Evolutionary conservation across 2,888 invertebrate species (phyloP).

Genomic region (Bimastos eiseni): DNA sequence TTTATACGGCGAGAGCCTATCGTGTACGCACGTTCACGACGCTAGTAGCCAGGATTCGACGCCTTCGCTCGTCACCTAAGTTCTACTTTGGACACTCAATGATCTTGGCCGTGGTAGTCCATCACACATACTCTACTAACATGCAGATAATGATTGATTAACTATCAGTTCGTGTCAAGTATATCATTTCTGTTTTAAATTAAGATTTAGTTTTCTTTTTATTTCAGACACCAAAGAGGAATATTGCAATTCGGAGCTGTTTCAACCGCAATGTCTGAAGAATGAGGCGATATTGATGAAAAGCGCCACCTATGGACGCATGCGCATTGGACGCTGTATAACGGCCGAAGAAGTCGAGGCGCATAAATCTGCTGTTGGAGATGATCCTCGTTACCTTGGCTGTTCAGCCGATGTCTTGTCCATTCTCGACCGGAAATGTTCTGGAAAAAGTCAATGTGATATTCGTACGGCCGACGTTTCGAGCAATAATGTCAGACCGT

Average conservation of each 20-base stretch:
- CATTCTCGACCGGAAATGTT: conserved; percentile 28
- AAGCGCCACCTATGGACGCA: background rate
- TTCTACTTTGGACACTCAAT: no score
- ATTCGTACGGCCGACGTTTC: background rate
- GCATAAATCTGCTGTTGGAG: background rate
- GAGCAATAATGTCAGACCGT: background rate
- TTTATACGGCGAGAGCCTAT: no score
- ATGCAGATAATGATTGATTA: no score
- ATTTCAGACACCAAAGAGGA: background rate
- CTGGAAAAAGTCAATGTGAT: conserved; percentile 23
- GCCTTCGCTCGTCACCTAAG: no score
- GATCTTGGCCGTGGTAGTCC: no score
- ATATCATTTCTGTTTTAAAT: background rate
- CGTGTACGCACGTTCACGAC: no score
- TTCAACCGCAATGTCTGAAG: background rate
- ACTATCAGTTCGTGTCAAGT: background rate
- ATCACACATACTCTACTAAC: no score
- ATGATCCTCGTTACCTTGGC: conserved; percentile 18
- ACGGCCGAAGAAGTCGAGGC: background rate
- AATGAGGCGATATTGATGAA: background rate
- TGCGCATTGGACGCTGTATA: conserved; percentile 4
- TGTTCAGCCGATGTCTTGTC: conserved; percentile 26
- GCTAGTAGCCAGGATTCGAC: no score
- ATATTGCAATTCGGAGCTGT: background rate
- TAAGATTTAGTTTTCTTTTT: background rate